Base-by-base conservation (phyloP, 2,888 invertebrate genomes). In the Drosophila paranaensis region DNA sequence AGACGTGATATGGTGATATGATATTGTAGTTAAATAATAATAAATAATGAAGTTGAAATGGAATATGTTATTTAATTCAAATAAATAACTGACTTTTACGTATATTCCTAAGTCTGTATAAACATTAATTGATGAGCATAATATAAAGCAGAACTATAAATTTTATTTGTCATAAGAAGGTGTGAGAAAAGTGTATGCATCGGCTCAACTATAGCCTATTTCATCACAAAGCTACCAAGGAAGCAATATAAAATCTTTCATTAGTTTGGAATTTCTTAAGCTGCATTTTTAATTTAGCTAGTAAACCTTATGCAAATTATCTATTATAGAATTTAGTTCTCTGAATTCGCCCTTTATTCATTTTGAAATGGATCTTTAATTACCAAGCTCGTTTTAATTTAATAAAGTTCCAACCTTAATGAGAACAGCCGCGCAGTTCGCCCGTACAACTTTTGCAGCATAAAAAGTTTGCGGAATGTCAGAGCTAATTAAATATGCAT, bases 401-500 rank as follows among this genome's bases (percentile, higher is more conserved):
- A 10, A 10, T 20, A 56, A 43, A 56, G 56, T 43, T 56, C 14
- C 39, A 20, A 25, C 14, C 0, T 11, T 43, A 56, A 43, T 35
- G 43, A 14, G 11, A 14, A 14, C 20, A 43, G 0, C 56, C 20
- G 33, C 33, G 25, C 6, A 56, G 16, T 43, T 35, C 6, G 20
- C 6, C 25, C 27, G n/a, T 3, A 6, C n/a, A 43, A 79, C 75
- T 79, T 64, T 16, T 54, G 43, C 35, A 50, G 30, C 33, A 56
- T 39, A 27, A 60, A 57, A 63, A 63, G 50, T 63, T 66, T 10
- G 42, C 56, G 37, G 46, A 57, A 66, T 74, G 71, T 54, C 64
- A 54, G 35, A 35, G 40, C 54, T 75, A 57, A 77, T 86, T 71
- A 74, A 55, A 53, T 73, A 89, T 89, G 81, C 81, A 74, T 65